Evolutionary conservation across 2,888 invertebrate species (phyloP).

Genomic region (Epinotia ramella): DNA sequence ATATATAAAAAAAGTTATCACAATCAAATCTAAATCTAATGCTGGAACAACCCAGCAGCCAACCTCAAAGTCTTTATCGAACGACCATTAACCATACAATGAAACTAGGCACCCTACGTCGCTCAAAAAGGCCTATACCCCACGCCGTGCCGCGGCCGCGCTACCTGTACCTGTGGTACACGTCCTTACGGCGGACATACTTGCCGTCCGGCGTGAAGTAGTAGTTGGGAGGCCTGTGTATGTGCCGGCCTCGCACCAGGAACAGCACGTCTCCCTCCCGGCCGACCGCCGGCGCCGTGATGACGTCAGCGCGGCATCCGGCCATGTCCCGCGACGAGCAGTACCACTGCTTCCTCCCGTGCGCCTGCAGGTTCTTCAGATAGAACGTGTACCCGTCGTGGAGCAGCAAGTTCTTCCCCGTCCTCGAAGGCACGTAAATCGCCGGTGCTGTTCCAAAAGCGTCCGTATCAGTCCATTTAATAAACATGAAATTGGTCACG

Average conservation of each 20-base stretch:
- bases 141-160: conserved; percentile 46
- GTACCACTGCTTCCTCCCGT: conserved; percentile 82
- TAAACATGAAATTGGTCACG: conserved; percentile 35
- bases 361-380: conserved; percentile 80
- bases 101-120: neutral
- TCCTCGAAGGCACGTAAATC: conserved; percentile 81
- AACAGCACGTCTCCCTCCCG: conserved; percentile 76
- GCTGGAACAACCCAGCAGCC: neutral
- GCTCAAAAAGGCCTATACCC: neutral
- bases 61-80: neutral
- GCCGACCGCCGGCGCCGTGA: conserved; percentile 71
- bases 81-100: neutral
- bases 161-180: conserved; percentile 80
- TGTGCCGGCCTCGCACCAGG: conserved; percentile 77
- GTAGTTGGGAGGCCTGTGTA: conserved; percentile 78
- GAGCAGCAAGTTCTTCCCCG: conserved; percentile 78
- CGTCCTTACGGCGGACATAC: conserved; percentile 79
- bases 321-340: conserved; percentile 82
- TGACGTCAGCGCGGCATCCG: conserved; percentile 80
- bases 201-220: conserved; percentile 81
- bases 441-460: conserved; percentile 75
- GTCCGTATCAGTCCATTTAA: conserved; percentile 55
- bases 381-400: conserved; percentile 82
- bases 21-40: conserved; percentile 1
- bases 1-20: conserved; percentile 24